Conservation (phyloP, 1,140 invertebrate species). For the Aleiodes sp. region DNA sequence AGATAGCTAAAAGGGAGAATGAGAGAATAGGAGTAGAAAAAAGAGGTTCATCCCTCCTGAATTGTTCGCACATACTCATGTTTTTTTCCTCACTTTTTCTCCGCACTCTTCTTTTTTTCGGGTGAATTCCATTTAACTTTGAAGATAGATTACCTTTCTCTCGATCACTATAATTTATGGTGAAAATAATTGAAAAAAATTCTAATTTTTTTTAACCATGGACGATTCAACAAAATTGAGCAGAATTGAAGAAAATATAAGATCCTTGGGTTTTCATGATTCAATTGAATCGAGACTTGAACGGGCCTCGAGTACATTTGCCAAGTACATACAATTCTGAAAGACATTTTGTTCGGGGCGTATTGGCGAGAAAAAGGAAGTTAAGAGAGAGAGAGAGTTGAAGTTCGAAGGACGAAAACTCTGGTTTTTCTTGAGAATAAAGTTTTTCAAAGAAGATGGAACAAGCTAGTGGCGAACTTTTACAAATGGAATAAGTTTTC, state of each 20-base stretch:
- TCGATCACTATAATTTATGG: neutral
- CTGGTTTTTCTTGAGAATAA: neutral
- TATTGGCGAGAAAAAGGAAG: no score
- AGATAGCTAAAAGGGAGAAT: neutral
- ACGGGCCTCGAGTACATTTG: no score
- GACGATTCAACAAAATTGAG: no score
- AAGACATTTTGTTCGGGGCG: no score
- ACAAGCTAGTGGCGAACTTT: neutral
- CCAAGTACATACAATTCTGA: no score
- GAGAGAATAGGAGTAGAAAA: neutral
- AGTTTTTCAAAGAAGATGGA: neutral
- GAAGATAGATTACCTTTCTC: neutral
- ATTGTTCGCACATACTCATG: slow-evolving; percentile 1
- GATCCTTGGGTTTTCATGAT: no score
- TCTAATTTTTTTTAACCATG: no score
- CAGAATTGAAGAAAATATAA: no score
- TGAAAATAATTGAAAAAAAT: no score
- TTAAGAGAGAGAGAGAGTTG: neutral
- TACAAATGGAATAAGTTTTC: slow-evolving; percentile 16
- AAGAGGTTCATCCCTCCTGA: neutral
- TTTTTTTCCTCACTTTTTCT: neutral
- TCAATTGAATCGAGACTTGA: no score
- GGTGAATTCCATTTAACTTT: neutral
- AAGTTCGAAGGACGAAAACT: neutral
- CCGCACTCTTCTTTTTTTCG: neutral